Conservation (phyloP, 2,113 vertebrate species). For the Sporophila hypoxantha region DNA sequence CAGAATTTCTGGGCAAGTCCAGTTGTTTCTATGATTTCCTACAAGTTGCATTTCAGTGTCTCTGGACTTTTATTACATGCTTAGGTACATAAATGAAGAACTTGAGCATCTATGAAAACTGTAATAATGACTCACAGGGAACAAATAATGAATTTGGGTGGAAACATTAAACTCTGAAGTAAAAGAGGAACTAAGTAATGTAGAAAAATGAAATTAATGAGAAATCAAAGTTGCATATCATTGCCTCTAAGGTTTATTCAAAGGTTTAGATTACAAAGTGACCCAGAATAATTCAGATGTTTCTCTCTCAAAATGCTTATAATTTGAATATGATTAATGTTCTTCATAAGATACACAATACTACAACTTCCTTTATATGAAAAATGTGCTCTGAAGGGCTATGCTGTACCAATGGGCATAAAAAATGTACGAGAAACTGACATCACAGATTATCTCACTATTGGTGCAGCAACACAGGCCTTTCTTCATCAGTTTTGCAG, state of each 20-base stretch:
- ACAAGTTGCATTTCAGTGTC: not conserved
- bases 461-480: not conserved
- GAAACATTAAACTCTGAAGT: not conserved
- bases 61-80: not conserved
- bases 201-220: not conserved
- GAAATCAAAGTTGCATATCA: not conserved
- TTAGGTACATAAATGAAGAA: not conserved
- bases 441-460: not conserved
- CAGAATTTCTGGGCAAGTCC: not conserved
- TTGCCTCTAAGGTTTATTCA: not conserved
- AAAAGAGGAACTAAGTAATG: not conserved
- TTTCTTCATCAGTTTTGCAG: not conserved
- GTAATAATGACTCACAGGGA: not conserved
- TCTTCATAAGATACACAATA: not conserved
- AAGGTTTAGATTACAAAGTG: not conserved
- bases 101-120: not conserved
- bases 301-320: not conserved
- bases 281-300: not conserved
- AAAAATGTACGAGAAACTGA: not conserved
- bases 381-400: not conserved
- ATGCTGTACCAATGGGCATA: not conserved
- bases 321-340: not conserved
- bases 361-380: not conserved
- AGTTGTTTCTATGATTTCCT: not conserved
- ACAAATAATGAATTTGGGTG: not conserved